Conservation (phyloP, 2,888 invertebrate genomes). For the Perizoma affinitatum region DNA sequence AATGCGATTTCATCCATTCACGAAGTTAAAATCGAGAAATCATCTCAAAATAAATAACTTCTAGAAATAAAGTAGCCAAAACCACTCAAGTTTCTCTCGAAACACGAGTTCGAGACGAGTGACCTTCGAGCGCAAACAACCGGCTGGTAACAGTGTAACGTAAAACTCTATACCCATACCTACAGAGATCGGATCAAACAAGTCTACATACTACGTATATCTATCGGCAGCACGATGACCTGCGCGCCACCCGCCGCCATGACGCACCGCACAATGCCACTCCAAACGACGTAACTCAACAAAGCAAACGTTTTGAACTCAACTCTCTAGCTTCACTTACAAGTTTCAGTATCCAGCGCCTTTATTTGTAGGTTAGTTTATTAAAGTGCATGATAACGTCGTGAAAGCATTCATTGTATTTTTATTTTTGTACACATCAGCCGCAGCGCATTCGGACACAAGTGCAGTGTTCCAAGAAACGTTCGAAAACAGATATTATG, state of each 20-base stretch:
- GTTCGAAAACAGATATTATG: conserved; percentile 62
- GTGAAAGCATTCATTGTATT: conserved; percentile 76
- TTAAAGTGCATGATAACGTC: conserved; percentile 42
- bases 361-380: conserved; percentile 47
- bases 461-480: conserved; percentile 73
- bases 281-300: conserved; percentile 54
- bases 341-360: conserved; percentile 41
- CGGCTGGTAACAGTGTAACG: conserved; percentile 76
- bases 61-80: conserved; percentile 38
- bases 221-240: conserved; percentile 75
- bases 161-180: conserved; percentile 54
- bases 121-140: conserved; percentile 72
- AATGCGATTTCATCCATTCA: conserved; percentile 17
- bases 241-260: conserved; percentile 63
- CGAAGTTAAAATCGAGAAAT: conserved; percentile 25
- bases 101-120: conserved; percentile 52
- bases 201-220: conserved; percentile 45
- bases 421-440: conserved; percentile 67
- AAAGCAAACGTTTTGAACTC: conserved; percentile 36
- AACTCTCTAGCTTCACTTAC: conserved; percentile 39
- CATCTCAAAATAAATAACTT: conserved; percentile 27
- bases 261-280: conserved; percentile 61
- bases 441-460: conserved; percentile 60
- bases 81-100: conserved; percentile 36
- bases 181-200: conserved; percentile 62